These are phyloP conservation scores for Trichosurus vulpecula DNA, from an alignment of 2,797 vertebrate genomes.

Conservation along the genomic window DNA sequence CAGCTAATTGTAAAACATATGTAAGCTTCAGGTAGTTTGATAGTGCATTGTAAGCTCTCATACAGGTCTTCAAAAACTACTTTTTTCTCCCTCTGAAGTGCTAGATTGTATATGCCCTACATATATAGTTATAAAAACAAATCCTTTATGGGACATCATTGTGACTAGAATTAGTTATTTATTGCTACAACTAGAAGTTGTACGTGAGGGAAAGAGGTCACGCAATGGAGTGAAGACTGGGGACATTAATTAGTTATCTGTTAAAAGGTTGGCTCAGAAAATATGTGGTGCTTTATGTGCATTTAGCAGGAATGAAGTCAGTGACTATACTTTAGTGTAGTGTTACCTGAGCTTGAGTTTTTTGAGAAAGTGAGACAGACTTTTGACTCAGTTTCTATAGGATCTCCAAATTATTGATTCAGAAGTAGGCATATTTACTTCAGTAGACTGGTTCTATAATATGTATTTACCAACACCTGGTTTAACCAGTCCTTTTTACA, in stretches of 20 bases:
- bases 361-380: slow-evolving; percentile 14
- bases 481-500: slow-evolving; percentile 47
- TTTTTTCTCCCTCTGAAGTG: slow-evolving; percentile 17
- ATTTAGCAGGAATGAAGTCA: slow-evolving; percentile 29
- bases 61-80: slow-evolving; percentile 5
- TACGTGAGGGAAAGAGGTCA: slow-evolving; percentile 37
- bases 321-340: neutral
- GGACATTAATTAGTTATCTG: slow-evolving; percentile 7
- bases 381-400: slow-evolving; percentile 31
- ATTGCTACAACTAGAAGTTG: slow-evolving; percentile 48
- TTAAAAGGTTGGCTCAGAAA: slow-evolving; percentile 48
- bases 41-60: slow-evolving; percentile 26
- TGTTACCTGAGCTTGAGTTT: neutral
- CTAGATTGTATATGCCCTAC: slow-evolving; percentile 40
- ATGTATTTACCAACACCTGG: neutral
- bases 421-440: slow-evolving; percentile 12
- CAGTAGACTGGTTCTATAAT: slow-evolving; percentile 23
- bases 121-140: slow-evolving; percentile 3
- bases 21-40: slow-evolving; percentile 36
- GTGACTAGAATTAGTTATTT: slow-evolving; percentile 48
- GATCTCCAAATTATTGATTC: slow-evolving; percentile 46
- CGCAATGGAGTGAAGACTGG: slow-evolving; percentile 41
- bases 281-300: slow-evolving; percentile 40
- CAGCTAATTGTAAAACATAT: slow-evolving; percentile 29
- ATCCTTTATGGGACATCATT: slow-evolving; percentile 33